phyloP scores from a whole-genome alignment of 2,888 invertebrate genomes.

The Clanis bilineata region DNA sequence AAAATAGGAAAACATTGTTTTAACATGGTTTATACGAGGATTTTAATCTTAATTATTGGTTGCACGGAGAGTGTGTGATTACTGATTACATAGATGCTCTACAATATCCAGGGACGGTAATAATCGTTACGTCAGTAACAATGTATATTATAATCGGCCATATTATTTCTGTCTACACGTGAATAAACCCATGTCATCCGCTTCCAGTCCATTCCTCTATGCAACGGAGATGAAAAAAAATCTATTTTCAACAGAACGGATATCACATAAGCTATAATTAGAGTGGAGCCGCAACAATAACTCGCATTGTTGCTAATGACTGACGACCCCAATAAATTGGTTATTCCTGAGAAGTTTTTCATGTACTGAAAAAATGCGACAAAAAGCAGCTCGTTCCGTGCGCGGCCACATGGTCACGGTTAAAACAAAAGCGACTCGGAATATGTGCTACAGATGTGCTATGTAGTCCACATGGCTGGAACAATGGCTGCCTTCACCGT shows the following conservation, averaged over 20 bases:
- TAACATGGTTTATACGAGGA: not conserved
- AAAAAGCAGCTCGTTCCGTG: conserved; percentile 62
- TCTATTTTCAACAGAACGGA: conserved; percentile 6
- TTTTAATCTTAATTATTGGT: too few species aligned
- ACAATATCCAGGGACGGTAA: not conserved
- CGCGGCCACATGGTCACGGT: conserved; percentile 66
- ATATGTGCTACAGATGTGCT: conserved; percentile 77
- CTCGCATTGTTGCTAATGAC: conserved; percentile 11
- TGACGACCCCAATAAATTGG: conserved; percentile 24
- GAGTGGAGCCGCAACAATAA: conserved; percentile 11
- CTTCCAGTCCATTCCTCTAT: not conserved
- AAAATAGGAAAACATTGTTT: too few species aligned
- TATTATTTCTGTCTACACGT: not conserved
- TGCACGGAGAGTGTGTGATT: too few species aligned
- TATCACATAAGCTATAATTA: conserved; percentile 14
- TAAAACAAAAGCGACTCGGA: conserved; percentile 69
- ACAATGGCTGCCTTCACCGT: conserved; percentile 55
- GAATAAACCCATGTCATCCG: not conserved
- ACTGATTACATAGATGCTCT: too few species aligned
- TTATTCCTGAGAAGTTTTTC: conserved; percentile 37
- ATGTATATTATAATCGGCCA: not conserved
- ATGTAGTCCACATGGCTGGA: conserved; percentile 56
- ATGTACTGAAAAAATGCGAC: conserved; percentile 54
- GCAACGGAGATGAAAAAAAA: conserved; percentile 5
- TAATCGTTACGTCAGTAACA: not conserved